A percentile compares a stretch with the other conserved stretches of the same genome.
Conservation (phyloP, 2,797 vertebrate genomes). For the Anomalospiza imberbis region DNA sequence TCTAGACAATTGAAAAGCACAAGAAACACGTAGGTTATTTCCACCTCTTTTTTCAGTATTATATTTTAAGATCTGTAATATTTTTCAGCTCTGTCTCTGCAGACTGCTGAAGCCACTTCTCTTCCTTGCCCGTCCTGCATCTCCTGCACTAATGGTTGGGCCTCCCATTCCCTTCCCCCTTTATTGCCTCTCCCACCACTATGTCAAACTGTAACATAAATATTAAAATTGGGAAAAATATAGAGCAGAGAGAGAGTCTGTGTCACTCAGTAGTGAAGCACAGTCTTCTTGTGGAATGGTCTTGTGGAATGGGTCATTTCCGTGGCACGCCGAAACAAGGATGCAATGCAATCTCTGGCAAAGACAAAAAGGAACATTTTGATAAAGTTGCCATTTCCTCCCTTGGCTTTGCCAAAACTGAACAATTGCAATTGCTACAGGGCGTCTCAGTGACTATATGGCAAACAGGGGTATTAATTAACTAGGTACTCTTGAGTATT, state of each 20-base stretch:
- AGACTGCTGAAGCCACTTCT: background rate
- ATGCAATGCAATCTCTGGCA: background rate
- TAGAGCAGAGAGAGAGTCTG: background rate
- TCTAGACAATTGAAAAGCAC: background rate
- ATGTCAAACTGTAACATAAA: background rate
- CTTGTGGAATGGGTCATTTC: background rate
- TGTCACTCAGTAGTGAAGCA: background rate
- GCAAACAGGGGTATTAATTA: constrained; percentile 8
- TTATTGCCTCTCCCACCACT: rapidly evolving
- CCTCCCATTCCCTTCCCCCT: background rate
- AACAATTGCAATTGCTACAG: background rate
- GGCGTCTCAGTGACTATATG: background rate
- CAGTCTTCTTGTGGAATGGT: too few relatives aligned
- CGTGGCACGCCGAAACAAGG: background rate
- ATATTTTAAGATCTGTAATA: background rate
- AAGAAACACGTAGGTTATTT: rapidly evolving
- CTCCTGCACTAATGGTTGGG: background rate
- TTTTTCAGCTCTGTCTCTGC: background rate
- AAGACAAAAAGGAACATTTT: background rate
- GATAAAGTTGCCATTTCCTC: background rate
- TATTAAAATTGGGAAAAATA: background rate
- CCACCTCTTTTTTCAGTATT: background rate
- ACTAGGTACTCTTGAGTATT: constrained; percentile 19
- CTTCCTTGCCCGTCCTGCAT: background rate
- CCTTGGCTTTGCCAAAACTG: background rate